Conservation (phyloP, 1,140 invertebrate genomes). For the Atta cephalotes region DNA sequence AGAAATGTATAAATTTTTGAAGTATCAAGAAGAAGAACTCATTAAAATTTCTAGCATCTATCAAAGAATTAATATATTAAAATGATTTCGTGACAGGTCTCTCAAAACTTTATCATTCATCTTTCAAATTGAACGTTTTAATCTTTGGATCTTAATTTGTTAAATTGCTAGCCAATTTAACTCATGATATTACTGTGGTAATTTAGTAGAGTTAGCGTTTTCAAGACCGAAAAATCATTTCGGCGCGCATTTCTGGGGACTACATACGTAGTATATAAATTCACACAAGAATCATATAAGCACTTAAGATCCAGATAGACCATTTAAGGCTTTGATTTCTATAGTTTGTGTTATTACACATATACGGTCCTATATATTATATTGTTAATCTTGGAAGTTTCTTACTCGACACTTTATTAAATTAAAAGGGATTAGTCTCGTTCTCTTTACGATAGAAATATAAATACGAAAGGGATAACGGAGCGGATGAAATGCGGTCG, state of each 20-base stretch:
- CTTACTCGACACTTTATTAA: background rate
- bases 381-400: background rate
- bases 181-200: too few relatives aligned
- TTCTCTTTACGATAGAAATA: background rate
- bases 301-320: too few relatives aligned
- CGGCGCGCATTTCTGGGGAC: too few relatives aligned
- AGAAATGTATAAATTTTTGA: background rate
- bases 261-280: too few relatives aligned
- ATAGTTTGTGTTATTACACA: too few relatives aligned
- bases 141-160: too few relatives aligned
- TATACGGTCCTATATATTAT: too few relatives aligned
- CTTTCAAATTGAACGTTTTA: background rate
- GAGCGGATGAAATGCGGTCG: conserved; percentile 55
- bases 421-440: background rate
- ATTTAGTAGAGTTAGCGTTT: too few relatives aligned
- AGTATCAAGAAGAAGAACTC: background rate
- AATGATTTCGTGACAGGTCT: background rate
- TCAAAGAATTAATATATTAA: background rate
- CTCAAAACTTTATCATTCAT: background rate
- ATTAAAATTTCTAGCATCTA: background rate
- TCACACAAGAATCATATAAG: too few relatives aligned
- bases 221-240: too few relatives aligned
- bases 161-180: too few relatives aligned
- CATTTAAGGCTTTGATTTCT: too few relatives aligned
- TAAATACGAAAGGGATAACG: background rate